Evolutionary conservation across 2,797 vertebrate species (phyloP).

Genomic region (Halcyon badia): DNA sequence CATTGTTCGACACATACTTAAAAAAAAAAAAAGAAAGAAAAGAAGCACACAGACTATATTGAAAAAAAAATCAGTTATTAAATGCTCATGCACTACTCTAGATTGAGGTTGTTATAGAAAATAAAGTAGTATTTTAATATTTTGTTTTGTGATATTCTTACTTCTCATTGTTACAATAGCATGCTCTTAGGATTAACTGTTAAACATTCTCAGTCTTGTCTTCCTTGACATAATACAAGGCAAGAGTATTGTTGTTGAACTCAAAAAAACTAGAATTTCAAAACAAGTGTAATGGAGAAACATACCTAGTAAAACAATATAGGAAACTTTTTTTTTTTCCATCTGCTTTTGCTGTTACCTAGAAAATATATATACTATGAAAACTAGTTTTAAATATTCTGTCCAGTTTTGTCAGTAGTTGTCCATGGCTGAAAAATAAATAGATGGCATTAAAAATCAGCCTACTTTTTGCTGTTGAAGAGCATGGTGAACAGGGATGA

Average conservation of each 20-base stretch:
- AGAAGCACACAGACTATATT: not conserved
- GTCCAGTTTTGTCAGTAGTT: not conserved
- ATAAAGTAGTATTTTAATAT: not conserved
- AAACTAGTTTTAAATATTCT: not conserved
- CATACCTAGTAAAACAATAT: not conserved
- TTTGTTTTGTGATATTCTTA: not conserved
- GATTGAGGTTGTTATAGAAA: not conserved
- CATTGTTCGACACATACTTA: not conserved
- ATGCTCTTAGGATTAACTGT: accelerated
- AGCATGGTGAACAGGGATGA: not conserved
- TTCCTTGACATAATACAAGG: not conserved
- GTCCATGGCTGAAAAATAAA: not conserved
- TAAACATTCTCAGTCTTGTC: not conserved
- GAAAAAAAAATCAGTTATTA: not conserved
- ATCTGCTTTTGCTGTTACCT: not conserved
- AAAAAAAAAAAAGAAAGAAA: not conserved
- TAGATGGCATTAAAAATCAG: not conserved
- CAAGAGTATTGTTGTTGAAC: not conserved
- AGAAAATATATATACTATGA: not conserved
- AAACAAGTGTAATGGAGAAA: not conserved
- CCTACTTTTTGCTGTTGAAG: not conserved
- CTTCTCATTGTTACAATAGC: not conserved
- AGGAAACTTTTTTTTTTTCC: not conserved
- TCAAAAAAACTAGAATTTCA: not conserved
- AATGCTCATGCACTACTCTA: not conserved